Conservation (phyloP, 1,140 invertebrate genomes). For the Drosophila nigrodunni region DNA sequence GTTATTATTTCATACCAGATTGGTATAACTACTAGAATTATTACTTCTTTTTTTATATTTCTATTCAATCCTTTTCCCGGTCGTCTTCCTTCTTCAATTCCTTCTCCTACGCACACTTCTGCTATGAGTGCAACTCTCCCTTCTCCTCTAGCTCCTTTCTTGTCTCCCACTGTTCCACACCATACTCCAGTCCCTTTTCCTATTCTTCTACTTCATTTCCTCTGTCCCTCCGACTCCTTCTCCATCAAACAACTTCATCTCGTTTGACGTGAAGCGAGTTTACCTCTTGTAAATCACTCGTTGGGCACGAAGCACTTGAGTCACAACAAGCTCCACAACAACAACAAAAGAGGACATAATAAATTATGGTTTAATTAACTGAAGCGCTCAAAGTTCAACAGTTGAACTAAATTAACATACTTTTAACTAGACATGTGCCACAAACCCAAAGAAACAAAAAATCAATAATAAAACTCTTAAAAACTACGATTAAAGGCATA, state of each 20-base stretch:
- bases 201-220: slow-evolving; percentile 9
- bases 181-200: no score
- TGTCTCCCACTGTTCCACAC: no score
- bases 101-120: no score
- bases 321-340: slow-evolving; percentile 12
- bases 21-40: no score
- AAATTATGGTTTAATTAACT: slow-evolving; percentile 66
- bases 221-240: slow-evolving; percentile 2
- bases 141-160: no score
- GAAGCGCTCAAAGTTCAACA: slow-evolving; percentile 40
- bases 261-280: slow-evolving; percentile 17
- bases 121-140: no score
- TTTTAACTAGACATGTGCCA: neutral
- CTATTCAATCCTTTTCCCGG: no score
- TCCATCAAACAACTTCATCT: slow-evolving; percentile 8
- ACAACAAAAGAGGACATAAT: slow-evolving; percentile 2
- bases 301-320: slow-evolving; percentile 66
- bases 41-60: no score
- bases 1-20: no score
- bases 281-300: slow-evolving; percentile 64
- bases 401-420: slow-evolving; percentile 31
- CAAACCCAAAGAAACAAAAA: neutral
- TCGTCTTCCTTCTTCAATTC: no score
- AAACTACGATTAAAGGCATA: no score
- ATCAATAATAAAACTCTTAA: neutral